Evolutionary conservation across 2,113 vertebrate genomes (phyloP).

Genomic region (Stegostoma tigrinum): DNA sequence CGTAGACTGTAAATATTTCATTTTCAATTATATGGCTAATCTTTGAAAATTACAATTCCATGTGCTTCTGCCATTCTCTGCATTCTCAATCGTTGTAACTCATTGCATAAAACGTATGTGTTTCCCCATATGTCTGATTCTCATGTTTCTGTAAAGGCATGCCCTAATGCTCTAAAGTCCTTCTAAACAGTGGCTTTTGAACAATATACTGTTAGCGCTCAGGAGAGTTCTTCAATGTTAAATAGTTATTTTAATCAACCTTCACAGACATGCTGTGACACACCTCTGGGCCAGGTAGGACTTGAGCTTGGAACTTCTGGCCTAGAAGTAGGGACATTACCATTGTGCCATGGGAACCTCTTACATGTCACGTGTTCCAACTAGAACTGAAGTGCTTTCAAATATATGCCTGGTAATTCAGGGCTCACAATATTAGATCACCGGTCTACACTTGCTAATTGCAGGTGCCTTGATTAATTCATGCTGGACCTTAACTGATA

Average conservation of each 20-base stretch:
- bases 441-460: background rate
- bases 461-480: background rate
- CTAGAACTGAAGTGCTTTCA: background rate
- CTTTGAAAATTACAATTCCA: background rate
- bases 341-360: too few relatives aligned
- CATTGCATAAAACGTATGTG: background rate
- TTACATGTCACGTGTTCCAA: background rate
- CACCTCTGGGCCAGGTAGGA: too few relatives aligned
- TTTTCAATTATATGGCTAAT: background rate
- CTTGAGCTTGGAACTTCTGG: too few relatives aligned
- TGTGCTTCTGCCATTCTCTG: background rate
- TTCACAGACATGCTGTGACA: too few relatives aligned
- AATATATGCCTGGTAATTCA: background rate
- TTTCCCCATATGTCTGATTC: background rate
- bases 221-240: background rate
- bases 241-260: too few relatives aligned
- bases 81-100: background rate
- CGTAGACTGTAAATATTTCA: background rate
- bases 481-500: background rate
- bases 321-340: too few relatives aligned
- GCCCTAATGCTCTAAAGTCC: background rate
- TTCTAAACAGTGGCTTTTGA: background rate
- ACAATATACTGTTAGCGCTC: background rate
- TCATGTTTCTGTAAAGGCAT: background rate
- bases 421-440: background rate